phyloP scores from a whole-genome alignment of 2,113 vertebrate genomes.

The Dunckerocampus dactyliophorus region DNA sequence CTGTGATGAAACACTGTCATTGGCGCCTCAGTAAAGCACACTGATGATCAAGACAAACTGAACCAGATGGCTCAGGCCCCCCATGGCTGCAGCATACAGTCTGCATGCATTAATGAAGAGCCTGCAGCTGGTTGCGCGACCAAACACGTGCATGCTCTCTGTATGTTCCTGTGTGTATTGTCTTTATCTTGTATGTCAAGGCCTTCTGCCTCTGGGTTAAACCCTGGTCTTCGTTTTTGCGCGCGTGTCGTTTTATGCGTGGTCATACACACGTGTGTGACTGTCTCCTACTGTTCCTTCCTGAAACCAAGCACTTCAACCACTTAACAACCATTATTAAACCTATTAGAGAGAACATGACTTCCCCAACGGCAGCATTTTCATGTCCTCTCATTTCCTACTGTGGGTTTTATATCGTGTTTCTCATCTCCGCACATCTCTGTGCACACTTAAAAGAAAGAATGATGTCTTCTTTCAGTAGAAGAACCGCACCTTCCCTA shows the following conservation, averaged over 20 bases:
- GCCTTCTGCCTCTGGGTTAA: background rate
- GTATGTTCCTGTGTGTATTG: conserved; percentile 1
- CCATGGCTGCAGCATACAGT: conserved; percentile 40
- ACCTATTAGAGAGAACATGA: conserved; percentile 32
- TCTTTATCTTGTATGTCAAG: background rate
- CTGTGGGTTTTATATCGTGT: conserved; percentile 20
- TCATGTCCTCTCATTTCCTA: conserved; percentile 33
- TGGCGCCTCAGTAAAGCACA: conserved; percentile 50
- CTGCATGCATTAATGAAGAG: conserved; percentile 57
- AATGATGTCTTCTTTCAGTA: background rate
- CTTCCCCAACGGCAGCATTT: conserved; percentile 22
- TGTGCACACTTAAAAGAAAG: background rate
- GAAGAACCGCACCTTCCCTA: too few species aligned
- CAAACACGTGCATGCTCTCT: conserved; percentile 29
- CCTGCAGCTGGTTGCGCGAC: conserved; percentile 43
- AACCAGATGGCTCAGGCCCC: conserved; percentile 61
- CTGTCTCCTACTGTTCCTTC: conserved; percentile 49
- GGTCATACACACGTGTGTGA: conserved; percentile 16
- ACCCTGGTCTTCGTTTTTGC: background rate
- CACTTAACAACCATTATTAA: conserved; percentile 54
- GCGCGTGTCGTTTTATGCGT: conserved; percentile 5
- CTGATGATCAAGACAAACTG: conserved; percentile 54
- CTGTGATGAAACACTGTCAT: conserved; percentile 23
- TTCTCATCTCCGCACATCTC: background rate
- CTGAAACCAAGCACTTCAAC: conserved; percentile 38